phyloP scores from a whole-genome alignment of 2,797 vertebrate species.

The Semaprochilodus insignis region DNA sequence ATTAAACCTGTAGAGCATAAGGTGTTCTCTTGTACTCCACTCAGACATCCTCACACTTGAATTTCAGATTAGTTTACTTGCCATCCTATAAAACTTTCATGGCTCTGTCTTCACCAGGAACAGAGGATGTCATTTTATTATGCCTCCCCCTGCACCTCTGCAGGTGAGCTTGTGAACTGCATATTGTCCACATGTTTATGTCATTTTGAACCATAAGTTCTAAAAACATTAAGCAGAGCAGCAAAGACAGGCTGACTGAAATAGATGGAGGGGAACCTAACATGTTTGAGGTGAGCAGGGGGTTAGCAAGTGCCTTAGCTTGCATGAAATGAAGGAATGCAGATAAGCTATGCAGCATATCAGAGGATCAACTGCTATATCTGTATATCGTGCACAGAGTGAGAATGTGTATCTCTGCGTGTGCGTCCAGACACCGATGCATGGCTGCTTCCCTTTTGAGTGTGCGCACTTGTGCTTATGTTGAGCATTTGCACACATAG shows the following conservation, averaged over 20 bases:
- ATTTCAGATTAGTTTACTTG: constrained; percentile 2
- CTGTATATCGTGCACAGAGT: constrained; percentile 28
- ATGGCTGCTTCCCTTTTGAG: constrained; percentile 5
- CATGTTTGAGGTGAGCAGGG: neutral
- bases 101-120: neutral
- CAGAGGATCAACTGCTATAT: constrained; percentile 34
- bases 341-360: constrained; percentile 39
- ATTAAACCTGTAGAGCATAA: constrained; percentile 23
- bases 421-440: neutral
- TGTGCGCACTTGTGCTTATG: neutral
- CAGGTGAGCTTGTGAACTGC: neutral
- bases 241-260: neutral
- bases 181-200: neutral
- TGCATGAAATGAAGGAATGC: constrained; percentile 36
- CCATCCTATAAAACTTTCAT: neutral
- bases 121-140: neutral
- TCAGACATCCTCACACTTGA: neutral
- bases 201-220: neutral
- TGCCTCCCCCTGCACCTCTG: neutral
- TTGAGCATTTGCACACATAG: constrained; percentile 14
- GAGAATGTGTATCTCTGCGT: constrained; percentile 27
- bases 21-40: neutral
- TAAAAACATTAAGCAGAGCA: neutral
- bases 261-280: neutral
- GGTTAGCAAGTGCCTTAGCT: constrained; percentile 6